phyloP scores from a whole-genome alignment of 2,113 vertebrate species.

The Trogon melanurus region DNA sequence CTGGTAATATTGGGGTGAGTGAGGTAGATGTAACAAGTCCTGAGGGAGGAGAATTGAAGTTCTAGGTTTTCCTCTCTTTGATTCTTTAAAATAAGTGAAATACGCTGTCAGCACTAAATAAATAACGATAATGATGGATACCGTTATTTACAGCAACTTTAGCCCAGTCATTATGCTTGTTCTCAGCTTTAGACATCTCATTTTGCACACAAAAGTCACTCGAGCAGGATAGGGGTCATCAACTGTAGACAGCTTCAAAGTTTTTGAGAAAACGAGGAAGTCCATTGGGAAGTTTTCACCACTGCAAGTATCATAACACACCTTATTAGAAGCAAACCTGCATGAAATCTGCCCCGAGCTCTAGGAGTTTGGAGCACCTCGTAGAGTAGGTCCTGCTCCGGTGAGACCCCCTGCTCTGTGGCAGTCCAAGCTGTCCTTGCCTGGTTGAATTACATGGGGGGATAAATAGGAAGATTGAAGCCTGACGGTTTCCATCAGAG shows the following conservation, averaged over 20 bases:
- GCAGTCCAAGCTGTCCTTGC: background rate
- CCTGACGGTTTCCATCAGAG: background rate
- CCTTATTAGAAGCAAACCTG: background rate
- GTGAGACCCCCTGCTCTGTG: background rate
- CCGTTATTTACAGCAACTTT: background rate
- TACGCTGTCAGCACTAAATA: background rate
- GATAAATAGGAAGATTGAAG: background rate
- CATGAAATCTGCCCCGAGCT: background rate
- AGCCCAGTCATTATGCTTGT: background rate
- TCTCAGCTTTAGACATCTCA: background rate
- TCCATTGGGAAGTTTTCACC: background rate
- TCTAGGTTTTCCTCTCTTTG: background rate
- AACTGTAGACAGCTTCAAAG: background rate
- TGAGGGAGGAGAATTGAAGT: background rate
- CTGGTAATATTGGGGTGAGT: fast-evolving
- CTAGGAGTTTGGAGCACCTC: background rate
- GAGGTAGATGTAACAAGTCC: background rate
- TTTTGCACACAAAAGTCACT: background rate
- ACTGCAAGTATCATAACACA: background rate
- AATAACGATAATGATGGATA: background rate
- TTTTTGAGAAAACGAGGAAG: background rate
- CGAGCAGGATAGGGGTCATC: background rate
- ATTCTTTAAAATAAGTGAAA: background rate
- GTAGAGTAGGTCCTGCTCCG: background rate
- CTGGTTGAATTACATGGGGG: background rate